Percentiles rank a stretch among this genome's conserved stretches.
These are phyloP conservation scores for Mus minutoides DNA, from an alignment of 2,797 vertebrate species.

Conservation along the genomic window DNA sequence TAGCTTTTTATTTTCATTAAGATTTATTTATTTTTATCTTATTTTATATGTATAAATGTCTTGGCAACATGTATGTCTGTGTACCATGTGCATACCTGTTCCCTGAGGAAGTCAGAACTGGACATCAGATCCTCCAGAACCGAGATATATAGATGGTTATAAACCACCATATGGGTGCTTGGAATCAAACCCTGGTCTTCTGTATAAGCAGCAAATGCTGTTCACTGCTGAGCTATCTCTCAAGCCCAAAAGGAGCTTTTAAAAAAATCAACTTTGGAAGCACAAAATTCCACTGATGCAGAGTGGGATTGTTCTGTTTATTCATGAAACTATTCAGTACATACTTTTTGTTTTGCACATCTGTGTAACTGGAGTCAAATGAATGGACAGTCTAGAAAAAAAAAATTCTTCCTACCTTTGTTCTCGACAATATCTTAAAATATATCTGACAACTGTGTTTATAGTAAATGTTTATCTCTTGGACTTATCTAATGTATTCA, in stretches of 20 bases:
- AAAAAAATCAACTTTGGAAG: conserved; percentile 5
- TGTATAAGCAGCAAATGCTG: background rate
- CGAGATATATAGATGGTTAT: background rate
- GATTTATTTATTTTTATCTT: background rate
- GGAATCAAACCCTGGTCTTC: background rate
- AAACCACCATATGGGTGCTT: background rate
- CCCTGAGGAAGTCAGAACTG: background rate
- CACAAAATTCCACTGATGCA: conserved; percentile 22
- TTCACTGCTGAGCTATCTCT: background rate
- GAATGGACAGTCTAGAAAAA: background rate
- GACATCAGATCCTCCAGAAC: background rate
- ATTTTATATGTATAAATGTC: background rate
- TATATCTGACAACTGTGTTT: conserved; percentile 1
- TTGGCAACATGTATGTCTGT: background rate
- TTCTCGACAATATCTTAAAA: background rate
- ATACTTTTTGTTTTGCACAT: background rate
- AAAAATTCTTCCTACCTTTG: background rate
- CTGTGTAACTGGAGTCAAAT: background rate
- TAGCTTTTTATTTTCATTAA: background rate
- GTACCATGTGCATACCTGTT: background rate
- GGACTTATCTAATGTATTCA: background rate
- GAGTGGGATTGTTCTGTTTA: background rate
- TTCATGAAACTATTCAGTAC: conserved; percentile 29
- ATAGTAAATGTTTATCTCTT: conserved; percentile 45
- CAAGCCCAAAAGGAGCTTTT: background rate